Base-by-base conservation (phyloP, 2,888 invertebrate species). In the Diaperis boleti region DNA sequence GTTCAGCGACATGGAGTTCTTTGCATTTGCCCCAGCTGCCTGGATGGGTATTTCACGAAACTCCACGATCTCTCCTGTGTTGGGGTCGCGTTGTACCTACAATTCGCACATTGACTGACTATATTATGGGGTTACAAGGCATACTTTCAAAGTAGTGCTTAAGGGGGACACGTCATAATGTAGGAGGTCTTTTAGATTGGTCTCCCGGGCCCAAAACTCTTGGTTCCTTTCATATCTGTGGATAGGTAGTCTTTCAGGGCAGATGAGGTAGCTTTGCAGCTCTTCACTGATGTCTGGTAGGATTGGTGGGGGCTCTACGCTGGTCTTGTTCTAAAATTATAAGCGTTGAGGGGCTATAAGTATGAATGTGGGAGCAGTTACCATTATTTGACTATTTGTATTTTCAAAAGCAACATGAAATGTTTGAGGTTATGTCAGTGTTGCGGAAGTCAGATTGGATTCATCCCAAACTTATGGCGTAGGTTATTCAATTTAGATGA, bases 1-100 rank as follows among this genome's bases (percentile, higher is more conserved):
- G 29, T 86, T 86, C 84, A 96, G 87, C 0, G 95, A 94, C 78
- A 91, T 86, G 2, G 92, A 92, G 79, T 91, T 93, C 73, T 85
- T 86, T 0, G 90, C 86, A 65, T 86, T 89, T 55, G 87, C 85
- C 2, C 89, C 89, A 42, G 86, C 85, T 71, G 86, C 84, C 67
- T 85, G 82, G 2, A 86, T 71, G 14, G 81, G 74, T 0, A 87
- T 84, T 78, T 91, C 90, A 22, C 84, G 82, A 72, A 92, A 90
- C 67, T 89, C 89, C 3, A 87, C 82, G 63, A 95, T 88, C 77
- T 90, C 84, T 3, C 95, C 95, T 1, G 90, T 92, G 20, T 88
- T 84, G 0, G 88, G 87, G 80, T 96, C 90, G 71, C 95, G 83
- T 66, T 89, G 85, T 1, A 89, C 88, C 86, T 88, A 73, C 26